Percentiles rank a stretch among this genome's conserved stretches.
Evolutionary conservation across 2,888 invertebrate genomes (phyloP).

Genomic region (Callimorpha dominula): DNA sequence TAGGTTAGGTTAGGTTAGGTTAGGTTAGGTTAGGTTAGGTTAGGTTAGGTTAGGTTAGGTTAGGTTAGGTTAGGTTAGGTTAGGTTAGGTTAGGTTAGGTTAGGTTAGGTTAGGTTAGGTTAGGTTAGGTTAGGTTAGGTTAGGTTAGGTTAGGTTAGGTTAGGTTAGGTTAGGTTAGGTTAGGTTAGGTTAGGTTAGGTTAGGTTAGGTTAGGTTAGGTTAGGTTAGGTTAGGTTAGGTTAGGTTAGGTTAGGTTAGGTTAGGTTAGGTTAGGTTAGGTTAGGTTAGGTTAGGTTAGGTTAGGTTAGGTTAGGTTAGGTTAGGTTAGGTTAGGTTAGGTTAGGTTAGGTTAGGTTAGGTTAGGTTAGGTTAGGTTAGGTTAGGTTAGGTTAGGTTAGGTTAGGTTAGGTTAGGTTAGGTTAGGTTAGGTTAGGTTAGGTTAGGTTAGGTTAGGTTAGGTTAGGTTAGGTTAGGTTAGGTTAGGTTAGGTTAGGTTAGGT

Average conservation of each 20-base stretch:
- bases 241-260: too few relatives aligned
- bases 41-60: constrained; percentile 20
- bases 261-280: constrained; percentile 42
- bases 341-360: constrained; percentile 22
- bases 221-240: too few relatives aligned
- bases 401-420: constrained; percentile 29
- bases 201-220: too few relatives aligned
- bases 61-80: constrained; percentile 20
- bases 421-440: constrained; percentile 25
- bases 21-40: too few relatives aligned
- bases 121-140: constrained; percentile 21
- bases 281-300: constrained; percentile 38
- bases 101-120: constrained; percentile 21
- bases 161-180: constrained; percentile 32
- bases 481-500: constrained; percentile 43
- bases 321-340: constrained; percentile 50
- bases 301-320: constrained; percentile 41
- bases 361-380: constrained; percentile 27
- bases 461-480: constrained; percentile 36
- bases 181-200: constrained; percentile 41
- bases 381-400: constrained; percentile 35
- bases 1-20: too few relatives aligned
- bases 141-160: constrained; percentile 21
- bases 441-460: constrained; percentile 37
- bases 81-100: constrained; percentile 21